These are phyloP conservation scores for Vespertilio murinus DNA, from an alignment of 2,797 vertebrate species.

Conservation along the genomic window DNA sequence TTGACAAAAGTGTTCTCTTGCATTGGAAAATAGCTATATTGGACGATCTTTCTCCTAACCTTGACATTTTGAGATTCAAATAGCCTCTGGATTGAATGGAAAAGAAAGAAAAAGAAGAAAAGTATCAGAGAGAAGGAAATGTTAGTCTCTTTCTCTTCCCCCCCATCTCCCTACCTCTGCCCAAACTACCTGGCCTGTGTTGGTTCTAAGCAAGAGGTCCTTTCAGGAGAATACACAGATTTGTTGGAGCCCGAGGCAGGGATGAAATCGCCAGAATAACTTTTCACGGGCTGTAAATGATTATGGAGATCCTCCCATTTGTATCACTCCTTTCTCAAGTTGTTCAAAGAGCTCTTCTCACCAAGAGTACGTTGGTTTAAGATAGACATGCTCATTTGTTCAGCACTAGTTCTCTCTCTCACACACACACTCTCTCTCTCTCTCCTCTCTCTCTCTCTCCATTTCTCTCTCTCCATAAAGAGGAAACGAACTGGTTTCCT, in stretches of 20 bases:
- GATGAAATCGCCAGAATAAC: neutral
- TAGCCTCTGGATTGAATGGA: neutral
- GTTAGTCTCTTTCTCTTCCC: too few relatives aligned
- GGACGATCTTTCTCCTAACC: neutral
- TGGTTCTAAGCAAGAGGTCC: neutral
- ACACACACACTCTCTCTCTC: too few relatives aligned
- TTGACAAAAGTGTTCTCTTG: neutral
- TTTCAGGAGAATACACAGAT: neutral
- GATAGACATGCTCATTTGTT: neutral
- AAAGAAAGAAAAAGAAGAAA: neutral
- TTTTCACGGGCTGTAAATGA: neutral
- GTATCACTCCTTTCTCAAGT: neutral
- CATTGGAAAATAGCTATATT: neutral
- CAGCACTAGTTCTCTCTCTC: neutral
- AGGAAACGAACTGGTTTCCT: neutral
- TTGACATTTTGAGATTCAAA: neutral
- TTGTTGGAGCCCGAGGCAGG: neutral
- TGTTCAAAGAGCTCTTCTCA: neutral
- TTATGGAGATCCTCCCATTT: neutral
- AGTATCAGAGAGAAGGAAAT: neutral
- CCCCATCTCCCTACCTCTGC: too few relatives aligned
- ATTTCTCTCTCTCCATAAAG: neutral
- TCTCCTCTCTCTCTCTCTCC: too few relatives aligned
- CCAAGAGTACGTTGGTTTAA: neutral
- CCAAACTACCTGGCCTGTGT: neutral